These are phyloP conservation scores for Enteromius trimaculatus DNA, from an alignment of 2,797 vertebrate species.

Conservation along the genomic window DNA sequence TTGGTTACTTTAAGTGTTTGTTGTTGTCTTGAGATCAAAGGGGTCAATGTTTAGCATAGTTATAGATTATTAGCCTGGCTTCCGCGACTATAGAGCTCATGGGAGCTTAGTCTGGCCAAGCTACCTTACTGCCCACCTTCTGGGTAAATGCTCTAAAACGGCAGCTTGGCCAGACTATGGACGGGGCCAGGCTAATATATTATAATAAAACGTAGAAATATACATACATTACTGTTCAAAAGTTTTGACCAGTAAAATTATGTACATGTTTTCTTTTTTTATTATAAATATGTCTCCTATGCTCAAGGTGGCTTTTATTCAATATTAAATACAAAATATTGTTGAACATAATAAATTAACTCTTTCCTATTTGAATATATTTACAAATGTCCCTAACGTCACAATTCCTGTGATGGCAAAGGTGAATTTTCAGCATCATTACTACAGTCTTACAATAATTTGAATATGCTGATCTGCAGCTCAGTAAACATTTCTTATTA, in stretches of 20 bases:
- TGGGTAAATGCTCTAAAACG: too few relatives aligned
- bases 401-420: neutral
- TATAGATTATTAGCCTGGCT: neutral
- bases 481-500: neutral
- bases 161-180: too few relatives aligned
- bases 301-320: neutral
- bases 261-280: neutral
- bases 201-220: neutral
- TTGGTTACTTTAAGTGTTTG: neutral
- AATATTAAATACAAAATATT: neutral
- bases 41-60: neutral
- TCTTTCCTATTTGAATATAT: neutral
- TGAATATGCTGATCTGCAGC: neutral
- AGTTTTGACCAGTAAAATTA: neutral
- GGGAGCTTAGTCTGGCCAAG: too few relatives aligned
- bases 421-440: slow-evolving; percentile 1
- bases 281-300: neutral
- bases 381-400: neutral
- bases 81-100: too few relatives aligned
- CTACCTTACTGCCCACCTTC: too few relatives aligned
- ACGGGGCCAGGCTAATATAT: too few relatives aligned
- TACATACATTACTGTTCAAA: neutral
- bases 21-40: neutral
- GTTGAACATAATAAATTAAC: neutral
- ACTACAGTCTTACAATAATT: neutral